Base-by-base conservation (phyloP, 2,797 vertebrate genomes). In the Sebastes cheni region DNA sequence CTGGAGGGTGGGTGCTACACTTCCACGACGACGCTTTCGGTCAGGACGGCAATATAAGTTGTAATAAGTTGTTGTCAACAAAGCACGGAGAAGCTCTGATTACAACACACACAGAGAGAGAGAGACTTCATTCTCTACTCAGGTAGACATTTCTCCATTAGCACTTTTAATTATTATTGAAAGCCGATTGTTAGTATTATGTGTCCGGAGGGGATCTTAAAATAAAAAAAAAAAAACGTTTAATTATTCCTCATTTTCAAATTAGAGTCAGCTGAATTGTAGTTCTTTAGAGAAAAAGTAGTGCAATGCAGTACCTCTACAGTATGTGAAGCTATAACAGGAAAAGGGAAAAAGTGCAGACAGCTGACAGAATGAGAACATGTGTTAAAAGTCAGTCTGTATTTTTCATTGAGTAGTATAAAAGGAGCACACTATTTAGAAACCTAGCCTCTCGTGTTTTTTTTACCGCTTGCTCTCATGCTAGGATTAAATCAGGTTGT, bases 281-380 rank as follows among this genome's bases (percentile, higher is more conserved):
- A 25, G 54, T 20, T 71, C 20, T 69, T 75, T 8, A 23, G 18
- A 72, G 7, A 46, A 23, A 20, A 46, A 68, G 22, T 54, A 58
- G 22, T 52, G 42, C 8, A 59, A 14, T n/a, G 10, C 13, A n/a
- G 23, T 22, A 58, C 16, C 54, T 55, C 65, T 66, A 70, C 54
- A 59, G 55, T 36, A 30, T 52, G 59, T 70, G 72, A 71, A 71
- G 68, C 67, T 75, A 22, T 52, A 67, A 52, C 34, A 62, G 30
- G 55, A 85, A 70, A 52, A 27, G 27, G n/a, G 20, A 30, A 34
- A 65, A 20, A 65, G 60, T 72, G 72, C 36, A 62, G 68, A 74
- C 77, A 65, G 62, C 77, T 88, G 87, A 86, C 88, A 88, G 82
- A 86, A 85, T 85, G 75, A 77, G 85, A 82, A 54, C 77, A 46